Evolutionary conservation across 1,140 invertebrate genomes (phyloP), one percentile per base, ranked within the genome.

Genomic region (Zaprionus gabonicus): DNA sequence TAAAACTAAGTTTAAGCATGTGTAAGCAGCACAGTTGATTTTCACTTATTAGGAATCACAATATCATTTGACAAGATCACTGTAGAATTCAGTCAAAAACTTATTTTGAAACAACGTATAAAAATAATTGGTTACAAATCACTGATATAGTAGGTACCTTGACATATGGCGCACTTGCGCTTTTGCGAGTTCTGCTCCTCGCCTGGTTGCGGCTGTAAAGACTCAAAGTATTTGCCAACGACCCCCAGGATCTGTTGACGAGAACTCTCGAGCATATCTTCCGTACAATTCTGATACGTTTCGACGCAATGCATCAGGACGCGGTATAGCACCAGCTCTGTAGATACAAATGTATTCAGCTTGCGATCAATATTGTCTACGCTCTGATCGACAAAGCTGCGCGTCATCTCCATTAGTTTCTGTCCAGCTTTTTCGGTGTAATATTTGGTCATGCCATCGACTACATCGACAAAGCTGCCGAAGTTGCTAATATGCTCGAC

Each of bases 321-420:
- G 59, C 82, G 78, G 67, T 79, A 91, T 4, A 92, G 65, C 3
- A 92, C 82, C 20, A 80, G 74, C 44, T 92, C 91, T 0, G 91
- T 92, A 4, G 91, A 78, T 1, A 92, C 78, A 44, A 91, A 92
- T 9, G 91, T 86, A 7, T 86, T 76, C 4, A 92, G 46, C 0
- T 31, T 62, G 25, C 70, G 71, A 77, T 92, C 91, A 36, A 92
- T 92, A 6, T 23, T 31, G 12, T 91, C 91, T 15, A 78, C 71
- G 15, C 72, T 73, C 28, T 81, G 68, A 4, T 92, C 87, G 10
- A 92, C 41, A 78, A 92, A 92, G 2, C 6, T 69, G 4, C 91
- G 78, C 0, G 86, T 75, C 41, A 91, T 57, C 53, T 88, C 65
- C 59, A 92, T 59, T 2, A 92, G 62, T 1, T 88, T 13, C 13